Base-by-base conservation (phyloP, 2,797 vertebrate species). In the Limnodromus scolopaceus region DNA sequence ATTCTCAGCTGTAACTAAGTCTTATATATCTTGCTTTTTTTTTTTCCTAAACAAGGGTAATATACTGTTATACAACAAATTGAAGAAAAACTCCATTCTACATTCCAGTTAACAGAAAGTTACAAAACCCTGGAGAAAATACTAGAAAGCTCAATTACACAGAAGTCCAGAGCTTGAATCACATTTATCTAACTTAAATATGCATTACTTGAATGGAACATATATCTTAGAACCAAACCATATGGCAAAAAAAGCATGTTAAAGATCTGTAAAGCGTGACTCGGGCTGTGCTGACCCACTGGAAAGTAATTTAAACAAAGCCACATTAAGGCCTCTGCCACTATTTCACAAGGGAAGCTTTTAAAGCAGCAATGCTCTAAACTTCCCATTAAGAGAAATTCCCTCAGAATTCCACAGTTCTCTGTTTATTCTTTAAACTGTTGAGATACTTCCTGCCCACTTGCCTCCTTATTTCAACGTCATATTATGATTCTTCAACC, bases 151-250 rank as follows among this genome's bases (percentile, higher is more conserved):
- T 92, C 77, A 82, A 23, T 48, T 88, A 92, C 54, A 92, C 51
- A 38, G 36, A 48, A 93, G 28, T 70, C 49, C 48, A 32, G 51
- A 69, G 19, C 63, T 78, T 54, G 75, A 96, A 94, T 39, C 53
- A 54, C 57, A 64, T 63, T 95, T 91, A 66, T 80, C 75, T 63
- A 89, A 55, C 28, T 83, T 61, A 88, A 91, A 53, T 39, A 82
- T 39, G n/a, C 48, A 78, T 64, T 82, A 92, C 71, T 92, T 92
- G 65, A 49, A 94, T 36, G 60, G 71, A 91, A 55, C 78, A 53
- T 49, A n/a, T 76, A 93, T 89, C 94, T 89, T 75, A 96, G 71
- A 74, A 86, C 19, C 70, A 87, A 77, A 63, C 36, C 57, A 78
- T 17, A 76, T 7, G 6, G 84, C 30, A 95, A 70, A 93, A 48